A percentile compares a stretch with the other conserved stretches of the same genome.
These are phyloP conservation scores for Carassius carassius DNA, from an alignment of 2,113 vertebrate genomes.

Conservation along the genomic window DNA sequence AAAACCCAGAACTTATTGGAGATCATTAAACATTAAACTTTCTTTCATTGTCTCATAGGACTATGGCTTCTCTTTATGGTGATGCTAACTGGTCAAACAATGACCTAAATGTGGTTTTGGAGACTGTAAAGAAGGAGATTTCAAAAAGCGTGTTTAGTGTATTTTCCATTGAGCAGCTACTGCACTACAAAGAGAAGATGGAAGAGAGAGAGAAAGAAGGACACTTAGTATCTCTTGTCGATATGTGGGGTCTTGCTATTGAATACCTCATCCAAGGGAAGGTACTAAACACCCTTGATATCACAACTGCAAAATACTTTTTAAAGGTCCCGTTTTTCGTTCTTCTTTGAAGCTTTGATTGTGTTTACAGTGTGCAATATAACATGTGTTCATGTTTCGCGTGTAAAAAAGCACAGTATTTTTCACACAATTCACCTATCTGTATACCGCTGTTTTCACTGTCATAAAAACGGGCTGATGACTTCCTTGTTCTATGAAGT, in stretches of 20 bases:
- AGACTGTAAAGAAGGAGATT: constrained; percentile 61
- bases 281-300: constrained; percentile 60
- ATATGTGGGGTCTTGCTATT: constrained; percentile 81
- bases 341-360: too few relatives aligned
- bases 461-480: too few relatives aligned
- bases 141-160: constrained; percentile 72
- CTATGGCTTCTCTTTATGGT: constrained; percentile 78
- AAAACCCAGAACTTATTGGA: neutral
- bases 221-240: constrained; percentile 69
- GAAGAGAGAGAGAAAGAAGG: constrained; percentile 65
- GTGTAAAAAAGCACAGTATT: too few relatives aligned
- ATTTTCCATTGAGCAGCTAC: constrained; percentile 71
- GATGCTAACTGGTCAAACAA: constrained; percentile 80
- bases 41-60: constrained; percentile 67
- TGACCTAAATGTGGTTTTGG: constrained; percentile 70
- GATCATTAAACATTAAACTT: neutral
- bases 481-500: too few relatives aligned
- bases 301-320: neutral
- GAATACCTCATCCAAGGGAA: constrained; percentile 81
- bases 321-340: too few relatives aligned
- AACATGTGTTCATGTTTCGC: too few relatives aligned
- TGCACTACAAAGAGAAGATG: constrained; percentile 78
- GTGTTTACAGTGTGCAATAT: too few relatives aligned
- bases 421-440: too few relatives aligned
- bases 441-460: too few relatives aligned